Conservation (phyloP, 2,113 vertebrate species). For the Jaculus jaculus region DNA sequence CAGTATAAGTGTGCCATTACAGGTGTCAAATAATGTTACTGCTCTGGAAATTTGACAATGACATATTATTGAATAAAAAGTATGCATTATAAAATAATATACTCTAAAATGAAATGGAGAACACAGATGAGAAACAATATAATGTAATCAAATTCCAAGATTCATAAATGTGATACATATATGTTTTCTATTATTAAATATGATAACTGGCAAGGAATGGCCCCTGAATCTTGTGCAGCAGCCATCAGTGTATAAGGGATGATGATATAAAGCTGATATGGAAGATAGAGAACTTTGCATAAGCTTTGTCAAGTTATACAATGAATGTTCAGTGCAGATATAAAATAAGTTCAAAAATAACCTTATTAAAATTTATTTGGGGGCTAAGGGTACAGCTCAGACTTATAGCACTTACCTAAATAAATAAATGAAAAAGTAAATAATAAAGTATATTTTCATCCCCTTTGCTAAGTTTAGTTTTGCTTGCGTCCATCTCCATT, state of each 20-base stretch:
- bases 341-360: constrained; percentile 9
- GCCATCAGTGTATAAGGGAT: background rate
- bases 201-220: background rate
- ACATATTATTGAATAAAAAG: background rate
- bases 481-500: background rate
- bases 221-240: background rate
- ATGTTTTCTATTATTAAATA: constrained; percentile 26
- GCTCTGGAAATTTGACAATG: background rate
- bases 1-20: background rate
- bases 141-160: background rate
- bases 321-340: constrained; percentile 15
- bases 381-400: background rate
- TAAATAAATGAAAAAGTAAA: background rate
- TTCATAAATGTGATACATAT: background rate
- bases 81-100: background rate
- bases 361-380: background rate
- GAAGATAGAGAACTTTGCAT: background rate
- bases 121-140: background rate
- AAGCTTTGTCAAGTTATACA: constrained; percentile 48
- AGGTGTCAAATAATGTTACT: background rate
- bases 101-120: background rate
- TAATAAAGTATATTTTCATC: background rate
- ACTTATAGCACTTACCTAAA: background rate
- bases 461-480: background rate
- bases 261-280: background rate